A percentile compares a stretch with the other conserved stretches of the same genome.
These are phyloP conservation scores for Lepas anatifera DNA, from an alignment of 2,888 invertebrate genomes.

Conservation along the genomic window DNA sequence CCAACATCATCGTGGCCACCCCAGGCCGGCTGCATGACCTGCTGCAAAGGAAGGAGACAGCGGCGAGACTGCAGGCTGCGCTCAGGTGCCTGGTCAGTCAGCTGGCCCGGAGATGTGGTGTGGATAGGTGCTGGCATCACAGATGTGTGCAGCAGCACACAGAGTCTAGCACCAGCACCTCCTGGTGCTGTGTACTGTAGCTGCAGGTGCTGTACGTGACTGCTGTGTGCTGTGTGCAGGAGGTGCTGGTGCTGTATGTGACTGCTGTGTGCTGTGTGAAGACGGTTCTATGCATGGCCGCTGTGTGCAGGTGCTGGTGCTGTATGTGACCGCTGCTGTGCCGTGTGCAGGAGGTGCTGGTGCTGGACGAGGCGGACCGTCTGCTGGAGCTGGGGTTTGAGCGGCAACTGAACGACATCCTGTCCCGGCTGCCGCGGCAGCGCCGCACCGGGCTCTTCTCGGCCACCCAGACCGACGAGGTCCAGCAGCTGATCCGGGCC, in stretches of 20 bases:
- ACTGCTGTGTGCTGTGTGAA: neutral
- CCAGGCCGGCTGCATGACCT: conserved; percentile 88
- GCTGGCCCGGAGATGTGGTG: too few relatives aligned
- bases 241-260: neutral
- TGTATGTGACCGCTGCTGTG: too few relatives aligned
- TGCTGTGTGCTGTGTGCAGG: too few relatives aligned
- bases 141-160: too few relatives aligned
- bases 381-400: conserved; percentile 87
- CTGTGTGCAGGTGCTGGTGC: neutral
- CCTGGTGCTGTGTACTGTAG: too few relatives aligned
- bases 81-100: conserved; percentile 35
- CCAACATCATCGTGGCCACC: conserved; percentile 82
- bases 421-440: conserved; percentile 81
- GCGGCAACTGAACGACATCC: conserved; percentile 67
- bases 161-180: too few relatives aligned
- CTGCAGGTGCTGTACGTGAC: too few relatives aligned
- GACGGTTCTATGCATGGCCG: neutral
- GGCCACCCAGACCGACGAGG: conserved; percentile 92
- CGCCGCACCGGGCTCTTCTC: conserved; percentile 96
- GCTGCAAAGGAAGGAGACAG: conserved; percentile 36
- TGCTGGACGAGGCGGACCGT: conserved; percentile 94
- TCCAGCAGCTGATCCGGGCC: conserved; percentile 79
- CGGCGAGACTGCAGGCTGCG: conserved; percentile 17
- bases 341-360: conserved; percentile 68
- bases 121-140: too few relatives aligned